phyloP scores from a whole-genome alignment of 2,113 vertebrate species.

The Protomyctophum bolini region DNA sequence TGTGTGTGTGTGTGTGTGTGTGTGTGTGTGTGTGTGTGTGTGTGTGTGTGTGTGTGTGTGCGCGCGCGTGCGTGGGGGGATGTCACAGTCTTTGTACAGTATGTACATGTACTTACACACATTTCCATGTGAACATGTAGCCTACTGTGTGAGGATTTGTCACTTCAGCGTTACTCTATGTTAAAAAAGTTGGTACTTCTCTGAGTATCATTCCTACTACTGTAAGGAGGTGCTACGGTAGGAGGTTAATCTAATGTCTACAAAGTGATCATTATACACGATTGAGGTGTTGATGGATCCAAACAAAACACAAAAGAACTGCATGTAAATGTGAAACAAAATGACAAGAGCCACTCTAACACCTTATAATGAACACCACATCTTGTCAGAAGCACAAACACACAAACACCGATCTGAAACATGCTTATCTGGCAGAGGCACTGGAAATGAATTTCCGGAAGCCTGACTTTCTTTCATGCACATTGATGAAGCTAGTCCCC shows the following conservation, averaged over 20 bases:
- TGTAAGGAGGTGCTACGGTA: slow-evolving; percentile 29
- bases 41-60: not conserved
- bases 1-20: not conserved
- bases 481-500: slow-evolving; percentile 68
- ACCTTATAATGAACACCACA: slow-evolving; percentile 74
- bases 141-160: slow-evolving; percentile 6
- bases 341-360: slow-evolving; percentile 69
- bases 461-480: slow-evolving; percentile 62
- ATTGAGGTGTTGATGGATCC: slow-evolving; percentile 75
- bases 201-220: slow-evolving; percentile 51
- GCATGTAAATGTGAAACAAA: slow-evolving; percentile 63
- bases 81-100: not conserved
- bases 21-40: not conserved
- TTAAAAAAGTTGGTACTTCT: not conserved
- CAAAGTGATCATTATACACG: slow-evolving; percentile 69
- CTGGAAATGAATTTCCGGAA: slow-evolving; percentile 76
- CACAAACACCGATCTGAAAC: slow-evolving; percentile 65
- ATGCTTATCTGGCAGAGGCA: slow-evolving; percentile 66
- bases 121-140: slow-evolving; percentile 12
- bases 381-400: slow-evolving; percentile 39
- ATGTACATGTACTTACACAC: slow-evolving; percentile 1
- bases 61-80: too few relatives aligned
- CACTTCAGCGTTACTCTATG: too few relatives aligned
- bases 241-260: slow-evolving; percentile 63
- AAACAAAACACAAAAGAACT: slow-evolving; percentile 46